A percentile compares a stretch with the other conserved stretches of the same genome.
Conservation (phyloP, 2,797 vertebrate genomes). For the Erpetoichthys calabaricus region DNA sequence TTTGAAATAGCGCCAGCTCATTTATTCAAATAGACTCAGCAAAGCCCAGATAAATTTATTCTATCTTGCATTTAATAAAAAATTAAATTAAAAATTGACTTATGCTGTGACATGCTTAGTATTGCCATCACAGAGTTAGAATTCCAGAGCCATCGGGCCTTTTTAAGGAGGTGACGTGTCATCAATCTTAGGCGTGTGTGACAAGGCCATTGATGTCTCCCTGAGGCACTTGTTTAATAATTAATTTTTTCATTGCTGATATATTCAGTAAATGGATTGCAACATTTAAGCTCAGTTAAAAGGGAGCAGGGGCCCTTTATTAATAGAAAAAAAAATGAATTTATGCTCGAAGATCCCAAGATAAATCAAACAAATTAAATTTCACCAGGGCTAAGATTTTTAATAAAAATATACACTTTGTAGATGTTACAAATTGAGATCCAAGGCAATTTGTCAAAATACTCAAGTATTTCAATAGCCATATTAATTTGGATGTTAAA, state of each 20-base stretch:
- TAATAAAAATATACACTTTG: slow-evolving; percentile 10
- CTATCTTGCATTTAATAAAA: slow-evolving; percentile 52
- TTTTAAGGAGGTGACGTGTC: slow-evolving; percentile 33
- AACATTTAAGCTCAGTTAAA: slow-evolving; percentile 45
- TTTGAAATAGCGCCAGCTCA: slow-evolving; percentile 46
- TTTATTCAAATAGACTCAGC: slow-evolving; percentile 47
- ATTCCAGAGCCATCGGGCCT: slow-evolving; percentile 28
- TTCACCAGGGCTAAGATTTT: slow-evolving; percentile 6
- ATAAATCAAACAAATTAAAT: slow-evolving; percentile 32
- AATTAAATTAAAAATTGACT: slow-evolving; percentile 60
- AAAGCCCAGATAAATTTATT: slow-evolving; percentile 47
- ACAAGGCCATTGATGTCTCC: slow-evolving; percentile 43
- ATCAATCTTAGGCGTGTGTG: slow-evolving; percentile 41
- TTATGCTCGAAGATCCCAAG: slow-evolving; percentile 26
- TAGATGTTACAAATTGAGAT: slow-evolving; percentile 16
- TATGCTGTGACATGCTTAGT: slow-evolving; percentile 37
- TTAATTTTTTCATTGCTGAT: slow-evolving; percentile 50
- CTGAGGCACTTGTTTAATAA: slow-evolving; percentile 50
- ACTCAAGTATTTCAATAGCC: slow-evolving; percentile 24
- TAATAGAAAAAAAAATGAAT: slow-evolving; percentile 44
- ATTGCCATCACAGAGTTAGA: slow-evolving; percentile 42
- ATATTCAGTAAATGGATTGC: slow-evolving; percentile 49
- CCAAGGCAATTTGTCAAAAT: slow-evolving; percentile 24
- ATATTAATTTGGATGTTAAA: slow-evolving; percentile 41
- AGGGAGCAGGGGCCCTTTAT: slow-evolving; percentile 43